Conservation (phyloP, 2,113 vertebrate genomes). For the Nyctibius bracteatus region DNA sequence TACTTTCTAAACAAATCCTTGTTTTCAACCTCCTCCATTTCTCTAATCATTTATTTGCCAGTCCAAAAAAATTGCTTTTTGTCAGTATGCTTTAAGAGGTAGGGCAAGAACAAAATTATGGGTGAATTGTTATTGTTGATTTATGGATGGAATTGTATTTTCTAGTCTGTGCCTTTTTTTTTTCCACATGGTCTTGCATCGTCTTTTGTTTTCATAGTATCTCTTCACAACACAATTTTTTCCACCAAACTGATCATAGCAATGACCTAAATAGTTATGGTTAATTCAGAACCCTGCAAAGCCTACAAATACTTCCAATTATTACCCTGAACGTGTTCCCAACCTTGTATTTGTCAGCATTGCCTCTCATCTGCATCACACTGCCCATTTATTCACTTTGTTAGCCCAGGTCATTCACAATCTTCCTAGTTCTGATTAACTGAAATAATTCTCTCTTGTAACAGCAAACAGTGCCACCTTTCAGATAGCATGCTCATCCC, state of each 20-base stretch:
- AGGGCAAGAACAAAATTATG: neutral
- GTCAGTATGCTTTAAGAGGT: neutral
- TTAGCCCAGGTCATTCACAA: constrained; percentile 21
- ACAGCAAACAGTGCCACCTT: neutral
- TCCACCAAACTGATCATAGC: neutral
- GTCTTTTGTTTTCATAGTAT: neutral
- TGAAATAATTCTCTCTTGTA: neutral
- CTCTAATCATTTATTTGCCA: neutral
- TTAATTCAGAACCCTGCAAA: constrained; percentile 18
- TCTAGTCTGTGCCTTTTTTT: neutral
- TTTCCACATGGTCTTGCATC: neutral
- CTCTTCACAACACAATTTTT: neutral
- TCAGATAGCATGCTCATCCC: neutral
- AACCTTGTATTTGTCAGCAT: neutral
- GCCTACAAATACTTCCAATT: neutral
- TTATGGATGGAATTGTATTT: neutral
- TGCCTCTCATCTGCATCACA: neutral
- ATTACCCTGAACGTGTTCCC: neutral
- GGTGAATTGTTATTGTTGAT: neutral
- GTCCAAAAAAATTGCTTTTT: neutral
- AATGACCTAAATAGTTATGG: neutral
- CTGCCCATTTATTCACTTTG: neutral
- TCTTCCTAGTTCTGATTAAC: neutral
- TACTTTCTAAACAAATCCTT: neutral
- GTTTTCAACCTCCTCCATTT: neutral